A percentile compares a stretch with the other conserved stretches of the same genome.
phyloP scores from a whole-genome alignment of 2,888 invertebrate genomes.

The Embidobia sp. region DNA sequence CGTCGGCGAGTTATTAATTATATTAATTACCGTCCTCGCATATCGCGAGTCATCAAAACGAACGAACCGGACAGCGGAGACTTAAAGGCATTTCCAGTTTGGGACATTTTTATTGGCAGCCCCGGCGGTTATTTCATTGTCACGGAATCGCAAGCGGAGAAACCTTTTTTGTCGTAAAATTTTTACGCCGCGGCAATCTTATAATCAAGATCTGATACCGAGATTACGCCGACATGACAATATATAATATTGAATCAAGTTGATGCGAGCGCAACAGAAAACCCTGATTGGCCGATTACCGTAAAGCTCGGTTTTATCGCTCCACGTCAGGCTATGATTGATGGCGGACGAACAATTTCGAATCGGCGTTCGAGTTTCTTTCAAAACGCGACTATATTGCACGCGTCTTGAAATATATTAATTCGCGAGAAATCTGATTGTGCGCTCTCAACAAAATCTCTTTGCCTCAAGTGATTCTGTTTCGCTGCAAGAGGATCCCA shows the following conservation, averaged over 20 bases:
- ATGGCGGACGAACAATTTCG: constrained; percentile 14
- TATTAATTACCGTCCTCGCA: constrained; percentile 71
- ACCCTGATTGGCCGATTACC: constrained; percentile 21
- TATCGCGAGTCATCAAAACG: constrained; percentile 26
- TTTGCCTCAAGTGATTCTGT: too few species aligned
- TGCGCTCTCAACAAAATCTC: too few species aligned
- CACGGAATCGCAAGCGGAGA: not conserved
- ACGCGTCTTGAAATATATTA: too few species aligned
- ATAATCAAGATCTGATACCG: constrained; percentile 1
- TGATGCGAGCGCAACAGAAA: constrained; percentile 21
- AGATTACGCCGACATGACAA: constrained; percentile 1
- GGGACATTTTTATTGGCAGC: constrained; percentile 1
- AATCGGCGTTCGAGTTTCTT: constrained; percentile 18
- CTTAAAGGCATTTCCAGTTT: constrained; percentile 15
- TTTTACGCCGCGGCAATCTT: constrained; percentile 5
- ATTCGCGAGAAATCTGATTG: too few species aligned
- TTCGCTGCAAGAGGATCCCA: too few species aligned
- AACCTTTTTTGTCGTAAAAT: not conserved
- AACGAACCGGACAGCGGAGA: constrained; percentile 12
- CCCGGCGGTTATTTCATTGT: constrained; percentile 6
- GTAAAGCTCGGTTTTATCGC: constrained; percentile 31
- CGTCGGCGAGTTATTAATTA: constrained; percentile 76
- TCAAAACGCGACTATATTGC: not conserved
- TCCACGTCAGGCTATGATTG: constrained; percentile 41
- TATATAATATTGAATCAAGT: constrained; percentile 11